Base-by-base conservation (phyloP, 2,888 invertebrate genomes). In the Dinocampus coccinellae region DNA sequence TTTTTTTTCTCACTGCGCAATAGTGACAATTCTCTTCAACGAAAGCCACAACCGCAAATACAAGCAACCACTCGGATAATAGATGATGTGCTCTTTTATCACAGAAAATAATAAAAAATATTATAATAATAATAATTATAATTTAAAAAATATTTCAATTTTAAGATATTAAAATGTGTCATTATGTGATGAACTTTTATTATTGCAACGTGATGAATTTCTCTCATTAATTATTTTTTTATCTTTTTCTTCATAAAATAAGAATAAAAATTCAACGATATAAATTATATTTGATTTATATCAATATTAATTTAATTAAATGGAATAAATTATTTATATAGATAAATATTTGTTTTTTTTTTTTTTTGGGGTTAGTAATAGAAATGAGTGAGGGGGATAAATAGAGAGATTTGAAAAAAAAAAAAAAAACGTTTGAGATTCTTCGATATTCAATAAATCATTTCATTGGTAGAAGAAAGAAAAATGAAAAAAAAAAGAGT, bases 161-260 rank as follows among this genome's bases (percentile, higher is more conserved):
- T 86, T 86, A 86, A 85, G 85, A 86, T 86, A 86, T 86, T 86
- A 86, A 86, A 86, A 86, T 84, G 83, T 84, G 85, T 82, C 86
- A 85, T 85, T 85, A 84, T 84, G 82, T 84, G 84, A 85, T 85
- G 84, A 9, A 26, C 79, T 83, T 82, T 85, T 82, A 13, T 39
- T 39, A 39, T 39, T 39, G 22, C 39, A 61, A 39, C 10, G 22
- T 11, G 33, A 34, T n/a, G 33, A 4, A 29, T 42, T 11, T 39
- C 24, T 47, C 10, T 60, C 57, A n/a, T n/a, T n/a, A n/a, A n/a
- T n/a, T n/a, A n/a, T n/a, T 39, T 1, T 13, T 34, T 29, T 26
- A 26, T 33, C n/a, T 33, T 42, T 34, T 55, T 2, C 53, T 66
- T 7, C 7, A 4, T 7, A 29, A 29, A 3, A 7, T 29, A 7